Base-by-base conservation (phyloP, 2,797 vertebrate species). In the Anguilla pacifica region DNA sequence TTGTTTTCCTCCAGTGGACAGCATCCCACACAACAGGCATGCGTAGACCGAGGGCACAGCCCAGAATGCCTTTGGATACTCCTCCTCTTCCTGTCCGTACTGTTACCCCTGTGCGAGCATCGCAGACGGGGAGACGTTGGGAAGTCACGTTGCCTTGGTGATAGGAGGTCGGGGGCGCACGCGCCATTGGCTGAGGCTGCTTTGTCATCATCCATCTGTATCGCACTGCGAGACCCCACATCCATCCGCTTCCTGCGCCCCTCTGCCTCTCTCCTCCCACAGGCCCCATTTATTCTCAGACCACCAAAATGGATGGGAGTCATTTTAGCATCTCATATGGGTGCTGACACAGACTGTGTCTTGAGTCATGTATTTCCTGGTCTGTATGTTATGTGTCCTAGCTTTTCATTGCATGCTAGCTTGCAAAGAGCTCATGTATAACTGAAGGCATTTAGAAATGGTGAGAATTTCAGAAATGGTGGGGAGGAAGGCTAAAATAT, bases 1-100 rank as follows among this genome's bases (percentile, higher is more conserved):
- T 84, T 53, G 25, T 57, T 85, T 81, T 49, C 77, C 25, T 25
- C 39, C n/a, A 11, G 77, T 49, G 22, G 77, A 49, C 31, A 6
- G 72, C 72, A 31, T 28, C 67, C 67, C 31, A 70, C 67, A 43
- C 31, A 35, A 77, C 31, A 77, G 72, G 17, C 77, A 25, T 43
- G 77, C 43, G 19, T 19, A 81, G 22, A 43, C 77, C 43, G 10
- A 25, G 77, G 77, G 43, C 31, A 22, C 77, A 49, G 55, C 55
- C 43, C 53, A 64, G 31, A 77, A 25, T 61, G 86, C 81, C n/a
- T 82, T 22, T 86, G 86, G 89, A 57, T 85, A 88, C 86, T 90
- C 92, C 55, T 85, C 88, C 81, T 53, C 51, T 83, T 88, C 59
- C 84, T 90, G 43, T 25, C 39, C 77, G 25, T 7, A 19, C 72